These are phyloP conservation scores for Agrotis segetum DNA, from an alignment of 2,888 invertebrate genomes.

Conservation along the genomic window DNA sequence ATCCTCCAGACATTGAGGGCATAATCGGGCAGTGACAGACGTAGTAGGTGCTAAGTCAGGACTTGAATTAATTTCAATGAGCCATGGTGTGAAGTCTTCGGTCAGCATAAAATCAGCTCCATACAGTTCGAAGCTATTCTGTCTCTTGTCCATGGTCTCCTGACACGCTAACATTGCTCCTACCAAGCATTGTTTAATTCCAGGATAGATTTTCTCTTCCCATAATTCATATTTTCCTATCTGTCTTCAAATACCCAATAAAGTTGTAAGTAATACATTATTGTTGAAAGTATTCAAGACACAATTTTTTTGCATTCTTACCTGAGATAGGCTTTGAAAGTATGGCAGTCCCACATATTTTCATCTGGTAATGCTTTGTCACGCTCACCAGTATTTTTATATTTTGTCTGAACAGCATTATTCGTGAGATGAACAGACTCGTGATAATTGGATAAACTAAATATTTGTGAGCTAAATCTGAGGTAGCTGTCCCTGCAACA, in stretches of 20 bases:
- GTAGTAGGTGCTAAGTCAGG: slow-evolving; percentile 98
- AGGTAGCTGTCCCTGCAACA: slow-evolving; percentile 95
- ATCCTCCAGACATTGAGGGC: slow-evolving; percentile 97
- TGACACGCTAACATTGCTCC: slow-evolving; percentile 97
- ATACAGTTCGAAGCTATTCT: slow-evolving; percentile 97
- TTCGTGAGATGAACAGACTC: slow-evolving; percentile 98
- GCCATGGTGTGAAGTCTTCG: slow-evolving; percentile 96
- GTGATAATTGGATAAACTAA: slow-evolving; percentile 96
- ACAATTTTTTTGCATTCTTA: slow-evolving; percentile 73
- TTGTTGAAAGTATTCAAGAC: slow-evolving; percentile 39
- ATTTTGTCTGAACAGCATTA: slow-evolving; percentile 97
- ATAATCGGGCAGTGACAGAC: slow-evolving; percentile 96
- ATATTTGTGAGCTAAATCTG: slow-evolving; percentile 97
- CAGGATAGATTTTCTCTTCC: slow-evolving; percentile 97
- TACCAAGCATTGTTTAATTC: slow-evolving; percentile 94
- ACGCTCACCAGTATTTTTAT: slow-evolving; percentile 93
- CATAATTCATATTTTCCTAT: slow-evolving; percentile 95
- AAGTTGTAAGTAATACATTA: slow-evolving; percentile 42
- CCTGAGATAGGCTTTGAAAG: slow-evolving; percentile 94
- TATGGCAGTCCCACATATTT: slow-evolving; percentile 98
- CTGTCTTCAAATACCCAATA: slow-evolving; percentile 87
- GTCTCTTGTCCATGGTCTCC: slow-evolving; percentile 94
- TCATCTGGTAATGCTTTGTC: slow-evolving; percentile 95
- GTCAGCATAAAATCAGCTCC: slow-evolving; percentile 99
- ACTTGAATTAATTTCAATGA: slow-evolving; percentile 98